Base-by-base conservation (phyloP, 2,113 vertebrate genomes). In the Oxyruncus cristatus region DNA sequence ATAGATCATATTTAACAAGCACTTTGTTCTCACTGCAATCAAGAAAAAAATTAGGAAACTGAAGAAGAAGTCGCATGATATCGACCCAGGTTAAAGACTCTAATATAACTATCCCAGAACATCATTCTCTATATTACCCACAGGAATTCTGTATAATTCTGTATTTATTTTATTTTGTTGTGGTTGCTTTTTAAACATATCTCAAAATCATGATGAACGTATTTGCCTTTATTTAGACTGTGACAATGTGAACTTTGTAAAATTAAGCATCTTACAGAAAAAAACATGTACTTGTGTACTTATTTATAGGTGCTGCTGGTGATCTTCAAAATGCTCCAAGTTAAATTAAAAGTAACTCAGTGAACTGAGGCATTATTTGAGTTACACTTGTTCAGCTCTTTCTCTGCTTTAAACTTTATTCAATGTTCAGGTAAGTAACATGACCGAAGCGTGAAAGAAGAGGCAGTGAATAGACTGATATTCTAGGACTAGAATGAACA, bases 51-150 rank as follows among this genome's bases (percentile, higher is more conserved):
- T 6, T 23, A 76, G 62, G 76, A 83, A 83, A 53, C 1, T 23
- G 46, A 70, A 68, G 22, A 82, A 8, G 23, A 55, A 27, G 6
- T 42, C n/a, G 41, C 24, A 39, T 21, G 4, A 8, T 15, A 55
- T 1, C 50, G 21, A 71, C 5, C 5, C 3, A 5, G 23, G 13
- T 75, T 41, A 75, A 87, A 87, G 23, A 59, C 8, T 52, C 3
- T 1, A 2, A 24, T 26, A 4, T 27, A 73, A 73, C 0, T 0
- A 17, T 18, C 21, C 17, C 3, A 87, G 81, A 78, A 79, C 6
- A 74, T 8, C 4, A 72, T 19, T 20, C 70, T 70, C 44, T 30
- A 67, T 41, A 71, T 73, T 65, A 82, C 8, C 24, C 6, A 65
- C 1, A 10, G 7, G 19, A 83, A 88, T 68, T 79, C 24, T 56